phyloP scores from a whole-genome alignment of 2,797 vertebrate species.

The Sebastes wilsoni region DNA sequence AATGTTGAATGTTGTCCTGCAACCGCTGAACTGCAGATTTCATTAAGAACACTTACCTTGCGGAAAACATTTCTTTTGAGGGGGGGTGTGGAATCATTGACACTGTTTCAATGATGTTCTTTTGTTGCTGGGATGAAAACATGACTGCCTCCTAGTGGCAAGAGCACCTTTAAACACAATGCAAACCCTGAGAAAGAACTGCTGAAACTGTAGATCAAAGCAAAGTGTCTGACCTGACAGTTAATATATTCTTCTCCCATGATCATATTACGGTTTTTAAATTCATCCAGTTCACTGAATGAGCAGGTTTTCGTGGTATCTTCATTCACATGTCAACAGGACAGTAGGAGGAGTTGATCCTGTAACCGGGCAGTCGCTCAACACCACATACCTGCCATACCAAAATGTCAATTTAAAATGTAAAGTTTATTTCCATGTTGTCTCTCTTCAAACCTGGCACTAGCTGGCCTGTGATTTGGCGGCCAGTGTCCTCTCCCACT shows the following conservation, averaged over 20 bases:
- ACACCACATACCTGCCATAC: not conserved
- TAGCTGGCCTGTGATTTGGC: constrained; percentile 5
- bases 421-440: not conserved
- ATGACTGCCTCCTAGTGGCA: constrained; percentile 44
- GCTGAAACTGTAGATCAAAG: not conserved
- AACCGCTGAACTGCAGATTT: not conserved
- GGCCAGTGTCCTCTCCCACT: constrained; percentile 87
- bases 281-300: not conserved
- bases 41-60: not conserved
- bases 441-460: not conserved
- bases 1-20: not conserved
- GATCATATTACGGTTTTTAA: not conserved
- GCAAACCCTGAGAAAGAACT: constrained; percentile 46
- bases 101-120: not conserved
- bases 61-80: not conserved
- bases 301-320: not conserved
- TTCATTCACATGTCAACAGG: not conserved
- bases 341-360: not conserved
- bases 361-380: not conserved
- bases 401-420: not conserved
- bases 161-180: constrained; percentile 30
- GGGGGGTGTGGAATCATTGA: not conserved
- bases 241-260: not conserved
- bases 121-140: not conserved
- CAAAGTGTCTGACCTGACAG: not conserved